Conservation (phyloP, 2,888 invertebrate species). For the Steinernema carpocapsae region DNA sequence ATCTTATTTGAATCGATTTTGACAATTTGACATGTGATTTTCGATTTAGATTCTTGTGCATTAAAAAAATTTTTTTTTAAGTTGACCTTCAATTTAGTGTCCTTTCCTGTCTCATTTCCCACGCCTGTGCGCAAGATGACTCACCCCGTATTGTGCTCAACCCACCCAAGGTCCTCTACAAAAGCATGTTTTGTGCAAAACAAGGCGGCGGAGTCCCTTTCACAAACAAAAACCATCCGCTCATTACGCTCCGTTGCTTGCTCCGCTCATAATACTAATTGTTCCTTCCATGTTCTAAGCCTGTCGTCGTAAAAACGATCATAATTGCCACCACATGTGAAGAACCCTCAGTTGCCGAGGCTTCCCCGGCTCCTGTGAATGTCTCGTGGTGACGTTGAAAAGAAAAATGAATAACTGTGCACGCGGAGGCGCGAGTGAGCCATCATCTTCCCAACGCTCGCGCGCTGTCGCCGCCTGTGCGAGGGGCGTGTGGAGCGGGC, state of each 20-base stretch:
- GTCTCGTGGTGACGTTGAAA: neutral
- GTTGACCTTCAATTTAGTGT: too few relatives aligned
- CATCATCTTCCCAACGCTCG: neutral
- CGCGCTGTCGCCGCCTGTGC: constrained; percentile 14
- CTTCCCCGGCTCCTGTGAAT: too few relatives aligned
- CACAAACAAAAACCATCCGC: constrained; percentile 7
- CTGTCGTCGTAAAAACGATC: neutral
- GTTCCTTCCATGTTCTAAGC: neutral
- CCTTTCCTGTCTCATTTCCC: too few relatives aligned
- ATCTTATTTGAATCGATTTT: too few relatives aligned
- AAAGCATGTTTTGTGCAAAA: too few relatives aligned
- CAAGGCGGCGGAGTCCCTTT: too few relatives aligned
- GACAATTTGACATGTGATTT: too few relatives aligned
- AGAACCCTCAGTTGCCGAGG: neutral
- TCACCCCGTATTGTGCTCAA: too few relatives aligned
- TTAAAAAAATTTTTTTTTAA: too few relatives aligned
- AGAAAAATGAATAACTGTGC: constrained; percentile 15
- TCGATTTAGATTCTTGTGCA: too few relatives aligned
- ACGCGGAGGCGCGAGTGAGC: neutral
- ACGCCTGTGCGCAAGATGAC: too few relatives aligned
- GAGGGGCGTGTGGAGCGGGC: constrained; percentile 25
- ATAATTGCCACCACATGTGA: neutral
- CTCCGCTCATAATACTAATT: constrained; percentile 3
- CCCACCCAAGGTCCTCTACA: too few relatives aligned
- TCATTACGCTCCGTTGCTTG: neutral